phyloP scores from a whole-genome alignment of 2,888 invertebrate genomes.

The Lasioglossum villosulum region DNA sequence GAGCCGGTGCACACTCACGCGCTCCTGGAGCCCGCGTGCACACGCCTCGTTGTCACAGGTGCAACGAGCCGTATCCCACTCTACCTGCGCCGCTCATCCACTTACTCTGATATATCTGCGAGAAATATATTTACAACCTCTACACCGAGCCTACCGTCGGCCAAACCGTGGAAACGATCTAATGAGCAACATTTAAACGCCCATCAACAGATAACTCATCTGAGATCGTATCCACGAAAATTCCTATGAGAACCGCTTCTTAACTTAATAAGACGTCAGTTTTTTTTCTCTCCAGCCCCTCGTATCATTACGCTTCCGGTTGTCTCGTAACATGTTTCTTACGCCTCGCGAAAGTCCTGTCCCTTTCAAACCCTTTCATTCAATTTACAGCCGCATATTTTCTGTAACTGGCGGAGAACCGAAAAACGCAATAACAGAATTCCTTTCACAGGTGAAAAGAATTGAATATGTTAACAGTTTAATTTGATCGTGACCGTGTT shows the following conservation, averaged over 20 bases:
- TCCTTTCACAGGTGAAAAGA: too few species aligned
- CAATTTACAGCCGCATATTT: neutral
- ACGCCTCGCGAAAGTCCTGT: too few species aligned
- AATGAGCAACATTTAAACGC: constrained; percentile 1
- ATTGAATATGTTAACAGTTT: too few species aligned
- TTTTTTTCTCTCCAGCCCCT: neutral
- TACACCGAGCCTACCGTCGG: neutral
- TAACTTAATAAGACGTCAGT: neutral
- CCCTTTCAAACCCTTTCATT: too few species aligned
- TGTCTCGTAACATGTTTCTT: neutral
- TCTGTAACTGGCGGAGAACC: neutral
- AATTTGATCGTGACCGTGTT: too few species aligned
- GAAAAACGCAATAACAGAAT: too few species aligned
- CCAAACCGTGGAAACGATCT: constrained; percentile 9
- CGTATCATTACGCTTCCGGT: neutral
- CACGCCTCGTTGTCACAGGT: constrained; percentile 63
- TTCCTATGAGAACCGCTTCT: neutral
- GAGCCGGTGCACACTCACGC: constrained; percentile 44
- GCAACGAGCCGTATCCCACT: constrained; percentile 63
- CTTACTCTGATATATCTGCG: neutral
- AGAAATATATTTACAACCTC: neutral
- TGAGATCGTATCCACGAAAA: neutral
- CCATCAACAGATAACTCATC: neutral
- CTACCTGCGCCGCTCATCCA: neutral
- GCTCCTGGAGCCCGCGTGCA: constrained; percentile 41